phyloP scores from a whole-genome alignment of 1,140 invertebrate genomes.

The Drosophila littoralis region DNA sequence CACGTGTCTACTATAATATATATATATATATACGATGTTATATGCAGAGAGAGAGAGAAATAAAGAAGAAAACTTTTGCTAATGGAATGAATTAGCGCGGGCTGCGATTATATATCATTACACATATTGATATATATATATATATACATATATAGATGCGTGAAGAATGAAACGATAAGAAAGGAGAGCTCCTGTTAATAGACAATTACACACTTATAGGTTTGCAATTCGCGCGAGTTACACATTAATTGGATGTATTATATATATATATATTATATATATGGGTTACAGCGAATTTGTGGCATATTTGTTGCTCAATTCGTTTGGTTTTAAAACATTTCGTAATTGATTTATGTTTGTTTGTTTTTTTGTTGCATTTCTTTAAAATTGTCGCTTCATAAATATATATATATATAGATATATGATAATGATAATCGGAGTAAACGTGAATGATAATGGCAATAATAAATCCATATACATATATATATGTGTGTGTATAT shows the following conservation, averaged over 20 bases:
- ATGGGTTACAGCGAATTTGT: constrained; percentile 40
- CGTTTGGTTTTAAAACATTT: constrained; percentile 4
- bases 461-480: constrained; percentile 47
- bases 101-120: constrained; percentile 11
- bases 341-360: constrained; percentile 35
- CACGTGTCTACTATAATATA: constrained; percentile 5
- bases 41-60: constrained; percentile 13
- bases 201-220: constrained; percentile 46
- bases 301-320: constrained; percentile 4
- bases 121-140: constrained; percentile 12
- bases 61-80: constrained; percentile 50
- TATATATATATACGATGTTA: too few species aligned
- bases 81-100: constrained; percentile 72
- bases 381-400: constrained; percentile 11
- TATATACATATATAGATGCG: constrained; percentile 16
- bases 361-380: constrained; percentile 15
- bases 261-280: constrained; percentile 17
- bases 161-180: constrained; percentile 5
- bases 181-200: constrained; percentile 28
- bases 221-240: too few species aligned
- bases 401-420: not conserved
- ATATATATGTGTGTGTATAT: constrained; percentile 43
- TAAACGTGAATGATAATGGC: not conserved
- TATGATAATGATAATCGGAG: constrained; percentile 3
- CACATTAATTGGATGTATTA: constrained; percentile 12